phyloP scores from a whole-genome alignment of 1,140 invertebrate species.

The Anthonomus grandis region DNA sequence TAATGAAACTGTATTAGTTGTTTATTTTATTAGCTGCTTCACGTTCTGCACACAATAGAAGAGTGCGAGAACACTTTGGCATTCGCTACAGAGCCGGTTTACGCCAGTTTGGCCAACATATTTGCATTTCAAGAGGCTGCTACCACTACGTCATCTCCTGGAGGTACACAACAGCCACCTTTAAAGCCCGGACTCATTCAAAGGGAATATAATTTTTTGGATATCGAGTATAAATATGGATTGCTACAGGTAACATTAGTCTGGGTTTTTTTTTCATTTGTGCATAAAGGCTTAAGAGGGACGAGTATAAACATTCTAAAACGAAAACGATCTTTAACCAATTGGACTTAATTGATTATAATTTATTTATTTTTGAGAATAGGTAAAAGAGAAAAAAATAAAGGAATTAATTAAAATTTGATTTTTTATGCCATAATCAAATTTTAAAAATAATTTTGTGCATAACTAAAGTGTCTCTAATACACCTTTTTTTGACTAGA shows the following conservation, averaged over 20 bases:
- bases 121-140: slow-evolving; percentile 62
- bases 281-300: no score
- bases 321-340: no score
- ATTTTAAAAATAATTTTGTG: no score
- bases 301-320: no score
- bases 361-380: no score
- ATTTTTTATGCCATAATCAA: no score
- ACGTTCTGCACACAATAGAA: slow-evolving; percentile 73
- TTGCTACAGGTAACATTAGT: slow-evolving; percentile 73
- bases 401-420: no score
- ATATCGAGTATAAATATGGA: slow-evolving; percentile 91
- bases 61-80: slow-evolving; percentile 83
- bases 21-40: slow-evolving; percentile 54
- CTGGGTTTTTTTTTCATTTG: no score
- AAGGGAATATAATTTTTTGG: slow-evolving; percentile 82
- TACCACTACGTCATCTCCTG: slow-evolving; percentile 45
- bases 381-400: no score
- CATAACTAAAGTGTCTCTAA: no score
- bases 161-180: slow-evolving; percentile 46
- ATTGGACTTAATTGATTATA: no score
- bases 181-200: slow-evolving; percentile 56
- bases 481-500: no score
- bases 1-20: neutral
- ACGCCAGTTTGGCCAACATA: slow-evolving; percentile 84
- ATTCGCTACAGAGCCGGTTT: slow-evolving; percentile 86